These are phyloP conservation scores for Euphysa ruthae DNA, from an alignment of 30 jellyfish, hydroid and myxozoan genomes.

Conservation along the genomic window DNA sequence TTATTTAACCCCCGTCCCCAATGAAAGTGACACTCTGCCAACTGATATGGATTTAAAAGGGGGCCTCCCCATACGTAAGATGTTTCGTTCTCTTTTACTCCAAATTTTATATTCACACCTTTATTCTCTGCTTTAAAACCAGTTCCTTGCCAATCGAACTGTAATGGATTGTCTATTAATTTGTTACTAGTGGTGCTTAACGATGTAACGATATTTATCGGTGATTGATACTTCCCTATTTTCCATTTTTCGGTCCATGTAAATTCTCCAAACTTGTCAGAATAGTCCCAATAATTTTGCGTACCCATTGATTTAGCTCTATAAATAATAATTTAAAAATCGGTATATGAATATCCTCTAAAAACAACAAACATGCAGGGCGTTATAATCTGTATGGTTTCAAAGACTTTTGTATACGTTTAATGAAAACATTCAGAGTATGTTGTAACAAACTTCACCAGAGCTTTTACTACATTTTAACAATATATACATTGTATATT, in stretches of 20 bases:
- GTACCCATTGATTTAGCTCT: too few relatives aligned
- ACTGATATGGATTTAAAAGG: not conserved
- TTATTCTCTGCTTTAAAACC: not conserved
- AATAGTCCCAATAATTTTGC: slow-evolving; percentile 27
- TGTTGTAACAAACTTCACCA: too few relatives aligned
- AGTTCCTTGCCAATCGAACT: not conserved
- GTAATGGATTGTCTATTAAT: not conserved
- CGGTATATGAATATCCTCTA: too few relatives aligned
- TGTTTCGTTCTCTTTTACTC: not conserved
- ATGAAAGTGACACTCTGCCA: slow-evolving; percentile 67
- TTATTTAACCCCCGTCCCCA: slow-evolving; percentile 38
- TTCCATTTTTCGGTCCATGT: not conserved
- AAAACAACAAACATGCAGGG: too few relatives aligned
- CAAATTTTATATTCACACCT: not conserved
- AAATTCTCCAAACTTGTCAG: not conserved
- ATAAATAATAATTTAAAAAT: too few relatives aligned
- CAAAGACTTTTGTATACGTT: too few relatives aligned
- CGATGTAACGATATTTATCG: slow-evolving; percentile 31
- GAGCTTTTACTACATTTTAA: too few relatives aligned
- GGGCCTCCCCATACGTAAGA: not conserved
- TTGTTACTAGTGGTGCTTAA: slow-evolving; percentile 12
- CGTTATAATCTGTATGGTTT: too few relatives aligned
- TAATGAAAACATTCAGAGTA: too few relatives aligned
- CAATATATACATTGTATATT: too few relatives aligned
- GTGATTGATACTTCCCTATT: slow-evolving; percentile 47